These are phyloP conservation scores for Struthio camelus DNA, from an alignment of 2,113 vertebrate genomes.

Conservation along the genomic window DNA sequence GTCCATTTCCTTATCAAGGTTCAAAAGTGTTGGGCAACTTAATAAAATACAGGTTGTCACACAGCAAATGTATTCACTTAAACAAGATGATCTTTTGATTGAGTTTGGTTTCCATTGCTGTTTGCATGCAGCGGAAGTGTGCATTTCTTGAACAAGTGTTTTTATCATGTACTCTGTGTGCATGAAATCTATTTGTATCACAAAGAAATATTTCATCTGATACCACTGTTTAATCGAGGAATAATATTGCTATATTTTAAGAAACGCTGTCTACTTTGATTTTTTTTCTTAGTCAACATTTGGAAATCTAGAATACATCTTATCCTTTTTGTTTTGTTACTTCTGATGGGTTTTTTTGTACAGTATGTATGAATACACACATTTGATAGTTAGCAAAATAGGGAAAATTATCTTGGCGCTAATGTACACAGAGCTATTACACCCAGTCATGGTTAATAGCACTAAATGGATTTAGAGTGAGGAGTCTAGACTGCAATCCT, in stretches of 20 bases:
- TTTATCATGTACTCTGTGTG: neutral
- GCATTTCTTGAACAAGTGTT: neutral
- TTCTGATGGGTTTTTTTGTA: constrained; percentile 22
- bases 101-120: neutral
- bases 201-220: neutral
- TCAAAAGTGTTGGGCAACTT: constrained; percentile 45
- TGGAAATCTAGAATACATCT: neutral
- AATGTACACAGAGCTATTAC: constrained; percentile 66
- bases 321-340: neutral
- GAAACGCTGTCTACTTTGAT: neutral
- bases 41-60: constrained; percentile 42
- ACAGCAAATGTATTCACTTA: constrained; percentile 11
- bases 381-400: constrained; percentile 60
- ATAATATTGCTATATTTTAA: neutral
- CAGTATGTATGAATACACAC: constrained; percentile 33
- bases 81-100: constrained; percentile 25
- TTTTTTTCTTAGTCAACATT: neutral
- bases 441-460: constrained; percentile 71
- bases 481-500: constrained; percentile 68
- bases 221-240: neutral
- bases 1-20: constrained; percentile 9
- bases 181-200: neutral
- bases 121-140: neutral
- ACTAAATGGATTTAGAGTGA: constrained; percentile 73
- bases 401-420: constrained; percentile 55